Conservation (phyloP, 1,140 invertebrate species). For the Anagrus nilaparvatae region DNA sequence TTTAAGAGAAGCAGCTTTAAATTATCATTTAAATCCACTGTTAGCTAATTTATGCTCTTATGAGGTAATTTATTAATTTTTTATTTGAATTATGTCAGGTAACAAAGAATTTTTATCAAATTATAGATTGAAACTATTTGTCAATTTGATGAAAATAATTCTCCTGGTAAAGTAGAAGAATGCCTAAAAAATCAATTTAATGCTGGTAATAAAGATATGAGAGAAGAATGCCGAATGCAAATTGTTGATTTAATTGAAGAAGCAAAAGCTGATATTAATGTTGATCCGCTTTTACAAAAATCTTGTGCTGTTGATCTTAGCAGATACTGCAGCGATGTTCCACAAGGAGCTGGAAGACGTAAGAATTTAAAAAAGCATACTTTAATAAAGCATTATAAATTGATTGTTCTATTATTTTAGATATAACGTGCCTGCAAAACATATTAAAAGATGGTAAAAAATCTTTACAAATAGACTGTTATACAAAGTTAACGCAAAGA, state of each 20-base stretch:
- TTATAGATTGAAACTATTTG: conserved; percentile 40
- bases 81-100: not conserved
- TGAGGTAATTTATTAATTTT: conserved; percentile 37
- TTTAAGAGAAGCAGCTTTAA: conserved; percentile 75
- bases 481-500: conserved; percentile 64
- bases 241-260: conserved; percentile 74
- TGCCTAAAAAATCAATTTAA: conserved; percentile 71
- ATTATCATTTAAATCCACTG: conserved; percentile 78
- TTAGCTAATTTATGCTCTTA: conserved; percentile 61
- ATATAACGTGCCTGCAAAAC: conserved; percentile 71
- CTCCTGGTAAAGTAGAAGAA: conserved; percentile 60
- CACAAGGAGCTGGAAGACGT: conserved; percentile 79
- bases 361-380: too few species aligned
- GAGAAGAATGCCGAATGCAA: conserved; percentile 63
- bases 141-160: conserved; percentile 33
- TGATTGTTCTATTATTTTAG: conserved; percentile 45
- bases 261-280: conserved; percentile 70
- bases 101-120: conserved; percentile 5
- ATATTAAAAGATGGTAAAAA: conserved; percentile 56
- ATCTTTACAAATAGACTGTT: conserved; percentile 63
- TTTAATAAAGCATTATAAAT: too few species aligned
- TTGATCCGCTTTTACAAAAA: conserved; percentile 67
- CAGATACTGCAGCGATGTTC: conserved; percentile 73
- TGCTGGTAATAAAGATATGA: conserved; percentile 58
- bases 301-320: conserved; percentile 70